Evolutionary conservation across 2,888 invertebrate genomes (phyloP).

Genomic region (Tetramorium bicarinatum): DNA sequence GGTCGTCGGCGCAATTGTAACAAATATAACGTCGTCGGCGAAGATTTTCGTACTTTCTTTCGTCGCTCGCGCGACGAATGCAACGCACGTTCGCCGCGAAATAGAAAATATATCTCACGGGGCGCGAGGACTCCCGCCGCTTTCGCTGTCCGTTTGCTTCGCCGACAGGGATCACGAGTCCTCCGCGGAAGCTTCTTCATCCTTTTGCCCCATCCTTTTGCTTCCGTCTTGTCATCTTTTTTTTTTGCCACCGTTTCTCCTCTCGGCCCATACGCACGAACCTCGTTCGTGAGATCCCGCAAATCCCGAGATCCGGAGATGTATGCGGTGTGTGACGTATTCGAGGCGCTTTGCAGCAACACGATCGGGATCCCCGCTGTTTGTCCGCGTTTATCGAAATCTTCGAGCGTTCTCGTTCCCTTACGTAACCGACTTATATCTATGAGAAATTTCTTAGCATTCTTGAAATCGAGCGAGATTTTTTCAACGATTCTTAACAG

Average conservation of each 20-base stretch:
- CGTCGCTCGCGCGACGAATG: slow-evolving; percentile 45
- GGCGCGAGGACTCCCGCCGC: slow-evolving; percentile 59
- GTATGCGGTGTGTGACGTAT: slow-evolving; percentile 60
- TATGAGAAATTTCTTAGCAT: background rate
- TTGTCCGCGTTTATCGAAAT: slow-evolving; percentile 76
- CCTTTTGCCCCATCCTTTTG: slow-evolving; percentile 2
- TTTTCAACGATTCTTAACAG: background rate
- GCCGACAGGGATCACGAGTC: slow-evolving; percentile 63
- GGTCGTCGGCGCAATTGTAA: slow-evolving; percentile 17
- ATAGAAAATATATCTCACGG: slow-evolving; percentile 67
- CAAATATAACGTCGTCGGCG: slow-evolving; percentile 36
- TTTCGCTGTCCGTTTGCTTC: slow-evolving; percentile 61
- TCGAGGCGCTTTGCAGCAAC: slow-evolving; percentile 36
- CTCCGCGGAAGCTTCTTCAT: slow-evolving; percentile 18
- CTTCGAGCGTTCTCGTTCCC: slow-evolving; percentile 34
- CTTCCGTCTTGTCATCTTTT: slow-evolving; percentile 9
- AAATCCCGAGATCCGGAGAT: slow-evolving; percentile 72
- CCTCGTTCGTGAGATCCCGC: slow-evolving; percentile 46
- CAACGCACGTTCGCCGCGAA: slow-evolving; percentile 59
- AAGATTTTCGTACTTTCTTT: slow-evolving; percentile 7
- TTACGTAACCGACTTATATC: slow-evolving; percentile 26
- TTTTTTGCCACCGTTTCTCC: background rate
- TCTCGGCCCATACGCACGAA: slow-evolving; percentile 19
- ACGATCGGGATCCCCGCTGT: slow-evolving; percentile 68
- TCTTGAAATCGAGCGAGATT: slow-evolving; percentile 8